Evolutionary conservation across 2,113 vertebrate genomes (phyloP), one percentile per base, ranked within the genome.

Genomic region (Maylandia zebra): DNA sequence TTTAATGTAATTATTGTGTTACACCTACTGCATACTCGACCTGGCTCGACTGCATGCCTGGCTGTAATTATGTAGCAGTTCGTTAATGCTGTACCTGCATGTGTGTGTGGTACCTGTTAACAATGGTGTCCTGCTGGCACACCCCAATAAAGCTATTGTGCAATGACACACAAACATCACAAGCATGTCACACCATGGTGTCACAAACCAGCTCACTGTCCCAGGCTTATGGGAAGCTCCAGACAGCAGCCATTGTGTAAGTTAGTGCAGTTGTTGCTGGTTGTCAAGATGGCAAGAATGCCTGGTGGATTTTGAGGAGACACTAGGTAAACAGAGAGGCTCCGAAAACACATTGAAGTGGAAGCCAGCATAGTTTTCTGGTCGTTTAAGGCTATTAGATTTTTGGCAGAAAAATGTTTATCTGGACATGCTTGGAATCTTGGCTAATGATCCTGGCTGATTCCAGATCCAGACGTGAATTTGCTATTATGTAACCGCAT

Each of bases 181-280:
- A 84, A 82, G 85, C 89, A 93, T 94, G 89, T 95, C 22, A 41
- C 91, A 93, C 71, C 34, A 22, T 10, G 8, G 91, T 95, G 92
- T 88, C 78, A 48, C 71, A 83, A 56, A 86, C 76, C 76, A 16
- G 3, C 82, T 83, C 83, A 16, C 89, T 86, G 78, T 85, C 82
- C 22, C 3, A 3, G 64, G 45, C 81, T 82, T 27, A 32, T 50
- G 43, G 64, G 61, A 78, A 53, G 36, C 53, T 30, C 48, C 57
- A 48, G 48, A 85, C 88, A 81, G 78, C 83, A 13, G 78, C 41
- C n/a, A 7, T 17, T 66, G 66, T 19, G 19, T 90, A 80, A 86
- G 36, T 52, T 22, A 27, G 83, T 79, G 36, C 83, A 78, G 87
- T 86, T 27, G 66, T 24, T 41, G 81, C 19, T 80, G 86, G 90